Evolutionary conservation across 30 jellyfish, hydroid and myxozoan genomes (phyloP).

Genomic region (Rhopilema esculentum): DNA sequence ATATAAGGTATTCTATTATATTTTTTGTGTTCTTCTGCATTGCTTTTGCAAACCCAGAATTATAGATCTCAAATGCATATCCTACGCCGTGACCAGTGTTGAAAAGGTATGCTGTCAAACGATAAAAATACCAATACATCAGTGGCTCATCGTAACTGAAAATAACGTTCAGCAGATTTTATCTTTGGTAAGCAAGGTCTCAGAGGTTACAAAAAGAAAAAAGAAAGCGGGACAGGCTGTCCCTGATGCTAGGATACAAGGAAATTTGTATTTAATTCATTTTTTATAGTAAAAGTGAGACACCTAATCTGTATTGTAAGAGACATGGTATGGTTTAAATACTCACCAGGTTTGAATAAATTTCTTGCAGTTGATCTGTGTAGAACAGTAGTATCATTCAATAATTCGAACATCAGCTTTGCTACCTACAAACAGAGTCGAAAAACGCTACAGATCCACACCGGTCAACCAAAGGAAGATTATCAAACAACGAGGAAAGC

Average conservation of each 20-base stretch:
- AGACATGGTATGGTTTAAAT: too few species aligned
- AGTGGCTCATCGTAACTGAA: background rate
- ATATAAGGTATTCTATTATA: slow-evolving; percentile 58
- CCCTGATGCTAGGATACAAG: too few species aligned
- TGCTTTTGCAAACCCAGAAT: slow-evolving; percentile 17
- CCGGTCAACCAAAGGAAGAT: too few species aligned
- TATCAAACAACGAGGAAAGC: too few species aligned
- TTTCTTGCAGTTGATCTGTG: slow-evolving; percentile 52
- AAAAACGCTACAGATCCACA: too few species aligned
- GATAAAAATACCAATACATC: background rate
- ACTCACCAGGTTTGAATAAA: slow-evolving; percentile 61
- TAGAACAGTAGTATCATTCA: slow-evolving; percentile 43
- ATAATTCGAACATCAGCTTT: slow-evolving; percentile 49
- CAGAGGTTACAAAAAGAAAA: too few species aligned
- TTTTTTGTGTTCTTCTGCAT: background rate
- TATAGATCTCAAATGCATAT: slow-evolving; percentile 48
- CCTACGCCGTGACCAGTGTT: slow-evolving; percentile 71
- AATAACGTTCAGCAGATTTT: too few species aligned
- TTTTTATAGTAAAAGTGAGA: too few species aligned
- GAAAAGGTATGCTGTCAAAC: slow-evolving; percentile 45
- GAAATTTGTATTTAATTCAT: too few species aligned
- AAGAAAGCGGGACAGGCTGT: too few species aligned
- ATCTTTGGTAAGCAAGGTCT: too few species aligned
- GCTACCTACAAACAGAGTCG: slow-evolving; percentile 37
- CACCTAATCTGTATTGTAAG: too few species aligned